Evolutionary conservation across 2,113 vertebrate genomes (phyloP).

Genomic region (Romanogobio albipinnatus): DNA sequence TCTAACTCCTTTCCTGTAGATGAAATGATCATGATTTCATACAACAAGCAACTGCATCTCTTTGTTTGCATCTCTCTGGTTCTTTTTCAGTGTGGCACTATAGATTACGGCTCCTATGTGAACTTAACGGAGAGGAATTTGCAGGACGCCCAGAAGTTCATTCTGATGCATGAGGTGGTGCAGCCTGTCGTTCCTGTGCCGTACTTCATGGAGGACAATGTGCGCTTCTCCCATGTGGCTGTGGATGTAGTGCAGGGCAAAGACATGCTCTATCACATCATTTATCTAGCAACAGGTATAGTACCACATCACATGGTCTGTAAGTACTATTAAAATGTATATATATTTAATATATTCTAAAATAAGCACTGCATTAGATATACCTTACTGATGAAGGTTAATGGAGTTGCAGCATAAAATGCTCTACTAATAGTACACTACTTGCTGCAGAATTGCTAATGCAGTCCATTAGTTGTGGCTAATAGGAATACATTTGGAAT

Average conservation of each 20-base stretch:
- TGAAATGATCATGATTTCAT: background rate
- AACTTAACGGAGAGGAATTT: conserved; percentile 95
- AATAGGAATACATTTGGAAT: background rate
- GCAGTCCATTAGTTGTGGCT: conserved; percentile 24
- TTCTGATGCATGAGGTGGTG: conserved; percentile 95
- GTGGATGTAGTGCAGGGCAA: conserved; percentile 96
- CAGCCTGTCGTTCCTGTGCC: conserved; percentile 88
- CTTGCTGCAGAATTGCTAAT: background rate
- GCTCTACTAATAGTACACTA: conserved; percentile 2
- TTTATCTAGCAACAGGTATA: conserved; percentile 94
- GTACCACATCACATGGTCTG: conserved; percentile 11
- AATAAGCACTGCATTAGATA: background rate
- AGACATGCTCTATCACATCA: conserved; percentile 87
- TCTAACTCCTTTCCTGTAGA: background rate
- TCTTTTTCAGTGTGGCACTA: conserved; percentile 87
- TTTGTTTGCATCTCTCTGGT: conserved; percentile 50
- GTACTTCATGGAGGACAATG: conserved; percentile 96
- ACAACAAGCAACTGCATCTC: background rate
- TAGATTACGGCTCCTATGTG: conserved; percentile 90
- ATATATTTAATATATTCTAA: background rate
- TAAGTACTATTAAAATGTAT: background rate
- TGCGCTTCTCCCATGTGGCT: conserved; percentile 90
- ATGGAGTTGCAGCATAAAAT: conserved; percentile 13
- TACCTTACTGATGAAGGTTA: conserved; percentile 27
- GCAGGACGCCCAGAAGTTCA: conserved; percentile 95